Evolutionary conservation across 1,140 invertebrate species (phyloP), one percentile per base, ranked within the genome.

Genomic region (Drosophila orena): DNA sequence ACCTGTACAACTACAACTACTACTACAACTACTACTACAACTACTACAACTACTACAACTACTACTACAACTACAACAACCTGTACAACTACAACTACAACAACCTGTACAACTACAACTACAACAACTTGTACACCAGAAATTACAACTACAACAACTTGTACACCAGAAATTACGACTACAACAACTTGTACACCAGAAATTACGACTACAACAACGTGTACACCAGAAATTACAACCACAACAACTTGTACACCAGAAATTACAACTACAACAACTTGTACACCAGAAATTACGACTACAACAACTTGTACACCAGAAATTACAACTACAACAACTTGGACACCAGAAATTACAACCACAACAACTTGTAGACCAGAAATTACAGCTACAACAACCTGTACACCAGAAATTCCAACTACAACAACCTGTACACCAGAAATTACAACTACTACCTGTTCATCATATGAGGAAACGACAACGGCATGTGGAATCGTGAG

Each of bases 181-280:
- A 57, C 40, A 1, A 58, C 55, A 20, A 53, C 58, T 4, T 54
- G 57, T 2, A 11, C 11, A 1, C 14, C 72, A 6, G 10, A 24
- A 34, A 17, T 11, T 8, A 58, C 61, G 10, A 65, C 35, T 8
- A 38, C 35, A 53, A 43, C 15, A 20, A 43, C 17, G 3, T 43
- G 42, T 43, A 15, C 10, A 1, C 6, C 15, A 11, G 20, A 4
- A 24, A 5, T 24, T 24, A 24, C 24, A 10, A 70, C 69, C 14
- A 80, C 70, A 15, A 73, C 69, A 6, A 37, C 71, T 0, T 60
- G 43, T 15, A 14, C 8, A 1, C 37, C 38, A 0, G 24, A 30
- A 11, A 30, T n/a, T 7, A n/a, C 14, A 15, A 43, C 49, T 6
- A 59, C 62, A 10, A 43, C 42, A 40, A 52, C 72, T 3, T 50